Conservation (phyloP, 2,888 invertebrate genomes). For the Cataglyphis livida region DNA sequence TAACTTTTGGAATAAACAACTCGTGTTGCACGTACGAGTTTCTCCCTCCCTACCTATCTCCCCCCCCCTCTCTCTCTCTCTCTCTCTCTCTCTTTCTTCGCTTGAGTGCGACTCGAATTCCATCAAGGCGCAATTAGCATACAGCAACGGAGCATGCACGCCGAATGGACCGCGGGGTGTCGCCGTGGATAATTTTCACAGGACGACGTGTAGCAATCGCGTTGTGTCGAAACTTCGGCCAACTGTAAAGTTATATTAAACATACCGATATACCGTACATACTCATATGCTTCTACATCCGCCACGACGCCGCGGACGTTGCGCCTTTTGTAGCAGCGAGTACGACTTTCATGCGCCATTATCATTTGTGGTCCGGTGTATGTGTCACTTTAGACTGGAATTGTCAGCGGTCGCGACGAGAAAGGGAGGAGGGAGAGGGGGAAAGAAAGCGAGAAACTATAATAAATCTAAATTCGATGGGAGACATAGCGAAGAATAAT, state of each 20-base stretch:
- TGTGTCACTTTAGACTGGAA: neutral
- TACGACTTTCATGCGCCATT: slow-evolving; percentile 5
- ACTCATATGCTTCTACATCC: neutral
- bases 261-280: neutral
- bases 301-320: neutral
- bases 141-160: slow-evolving; percentile 24
- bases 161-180: slow-evolving; percentile 30
- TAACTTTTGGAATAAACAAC: slow-evolving; percentile 42
- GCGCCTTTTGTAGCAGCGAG: slow-evolving; percentile 11
- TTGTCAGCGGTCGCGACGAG: neutral
- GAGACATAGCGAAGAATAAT: neutral
- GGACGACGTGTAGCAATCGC: slow-evolving; percentile 36
- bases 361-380: slow-evolving; percentile 20
- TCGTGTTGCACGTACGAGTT: neutral
- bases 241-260: slow-evolving; percentile 47
- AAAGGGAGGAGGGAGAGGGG: too few relatives aligned
- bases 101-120: slow-evolving; percentile 9
- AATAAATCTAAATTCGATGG: neutral
- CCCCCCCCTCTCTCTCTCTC: neutral
- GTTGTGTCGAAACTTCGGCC: slow-evolving; percentile 30
- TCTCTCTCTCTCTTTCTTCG: neutral
- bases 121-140: slow-evolving; percentile 38
- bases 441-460: neutral
- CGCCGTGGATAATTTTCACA: slow-evolving; percentile 37
- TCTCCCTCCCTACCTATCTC: neutral